Base-by-base conservation (phyloP, 2,888 invertebrate genomes). In the Acanthoscelides obtectus region DNA sequence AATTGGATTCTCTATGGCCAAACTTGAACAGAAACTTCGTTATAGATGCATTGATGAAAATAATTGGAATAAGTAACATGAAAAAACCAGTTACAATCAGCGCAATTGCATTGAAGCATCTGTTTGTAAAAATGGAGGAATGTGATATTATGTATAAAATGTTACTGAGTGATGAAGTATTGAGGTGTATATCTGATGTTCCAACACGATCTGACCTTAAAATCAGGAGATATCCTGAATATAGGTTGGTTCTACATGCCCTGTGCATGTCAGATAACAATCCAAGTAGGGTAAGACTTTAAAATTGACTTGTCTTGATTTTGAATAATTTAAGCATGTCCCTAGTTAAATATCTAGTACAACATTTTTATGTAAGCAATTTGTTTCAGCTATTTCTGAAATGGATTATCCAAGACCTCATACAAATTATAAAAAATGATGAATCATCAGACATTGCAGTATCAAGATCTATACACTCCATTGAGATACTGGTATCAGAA, bases 21-120 rank as follows among this genome's bases (percentile, higher is more conserved):
- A 20, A 66, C 5, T 27, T 76, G 5, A 64, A 80, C 20, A 78
- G 77, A 72, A 21, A 69, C 3, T 69, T 69, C 22, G 21, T 77
- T 0, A 70, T 79, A 8, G 22, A 67, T 0, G 25, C 70, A 45
- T 66, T 81, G 6, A 71, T 71, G 20, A 74, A 73, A 70, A 79
- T 81, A 20, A 81, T 81, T 21, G 73, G 77, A 72, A 75, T 69
- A 25, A 81, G 81, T 63, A 81, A 81, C 70, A 77, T 81, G 80
- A 79, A 79, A 70, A 76, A 76, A 72, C 79, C 81, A 4, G 79
- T 81, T 6, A 75, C 77, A 5, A 20, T 77, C 65, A 75, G 79
- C 66, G 73, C 77, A 1, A 75, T 76, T 4, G 73, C 77, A 1
- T 64, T 81, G 19, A 75, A 75, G 71, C 71, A 75, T 27, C 72